Evolutionary conservation across 2,797 vertebrate species (phyloP).

Genomic region (Coendou prehensilis): DNA sequence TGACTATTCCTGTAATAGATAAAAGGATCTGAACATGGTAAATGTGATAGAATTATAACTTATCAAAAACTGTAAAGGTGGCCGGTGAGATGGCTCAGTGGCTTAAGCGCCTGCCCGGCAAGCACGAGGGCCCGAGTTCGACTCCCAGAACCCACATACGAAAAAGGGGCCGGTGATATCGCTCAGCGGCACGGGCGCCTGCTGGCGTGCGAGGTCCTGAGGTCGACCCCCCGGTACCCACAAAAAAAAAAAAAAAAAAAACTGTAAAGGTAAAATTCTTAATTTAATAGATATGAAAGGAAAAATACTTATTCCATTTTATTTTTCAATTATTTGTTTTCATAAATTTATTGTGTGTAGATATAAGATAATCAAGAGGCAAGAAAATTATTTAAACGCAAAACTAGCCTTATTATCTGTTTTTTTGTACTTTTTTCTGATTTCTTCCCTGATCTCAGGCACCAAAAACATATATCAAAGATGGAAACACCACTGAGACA

Average conservation of each 20-base stretch:
- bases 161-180: too few relatives aligned
- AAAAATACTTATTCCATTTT: slow-evolving; percentile 39
- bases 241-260: too few relatives aligned
- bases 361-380: background rate
- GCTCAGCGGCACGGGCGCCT: too few relatives aligned
- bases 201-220: too few relatives aligned
- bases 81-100: too few relatives aligned
- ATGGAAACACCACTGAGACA: slow-evolving; percentile 35
- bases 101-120: too few relatives aligned
- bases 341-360: background rate
- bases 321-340: slow-evolving; percentile 13
- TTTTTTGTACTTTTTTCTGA: slow-evolving; percentile 32
- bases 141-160: too few relatives aligned
- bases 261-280: background rate
- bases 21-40: background rate
- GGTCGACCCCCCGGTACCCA: too few relatives aligned
- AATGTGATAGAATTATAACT: slow-evolving; percentile 47
- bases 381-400: slow-evolving; percentile 38
- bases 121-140: too few relatives aligned
- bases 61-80: background rate
- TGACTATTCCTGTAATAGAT: background rate
- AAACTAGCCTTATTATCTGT: background rate
- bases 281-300: background rate
- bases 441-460: background rate
- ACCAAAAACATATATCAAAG: slow-evolving; percentile 59